A percentile compares a stretch with the other conserved stretches of the same genome.
These are phyloP conservation scores for Heliconius melpomene DNA, from an alignment of 1,140 invertebrate genomes.

Conservation along the genomic window DNA sequence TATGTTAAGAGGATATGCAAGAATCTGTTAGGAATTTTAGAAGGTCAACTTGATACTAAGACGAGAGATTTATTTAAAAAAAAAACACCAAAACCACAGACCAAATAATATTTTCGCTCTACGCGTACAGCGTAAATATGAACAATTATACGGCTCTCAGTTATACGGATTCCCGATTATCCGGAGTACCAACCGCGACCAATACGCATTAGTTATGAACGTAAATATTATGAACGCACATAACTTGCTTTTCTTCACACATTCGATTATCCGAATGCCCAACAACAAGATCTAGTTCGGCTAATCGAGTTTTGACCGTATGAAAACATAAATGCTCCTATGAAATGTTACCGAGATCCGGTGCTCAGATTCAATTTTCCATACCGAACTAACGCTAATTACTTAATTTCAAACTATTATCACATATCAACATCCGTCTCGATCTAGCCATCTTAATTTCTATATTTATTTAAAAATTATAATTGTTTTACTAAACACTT, in stretches of 20 bases:
- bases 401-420: conserved; percentile 73
- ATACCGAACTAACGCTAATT: conserved; percentile 51
- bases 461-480: conserved; percentile 25
- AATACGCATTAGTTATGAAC: no score
- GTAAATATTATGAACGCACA: no score
- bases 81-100: neutral
- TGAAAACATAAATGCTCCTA: conserved; percentile 67
- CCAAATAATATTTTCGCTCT: no score
- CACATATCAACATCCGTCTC: conserved; percentile 64
- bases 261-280: no score
- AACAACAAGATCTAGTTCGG: no score
- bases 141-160: no score
- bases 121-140: no score
- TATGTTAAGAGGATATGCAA: conserved; percentile 62
- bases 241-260: no score
- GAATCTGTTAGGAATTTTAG: neutral
- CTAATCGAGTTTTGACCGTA: neutral
- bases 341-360: conserved; percentile 59
- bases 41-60: neutral
- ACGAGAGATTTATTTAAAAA: neutral
- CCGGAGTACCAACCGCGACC: no score
- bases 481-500: conserved; percentile 32
- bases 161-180: no score
- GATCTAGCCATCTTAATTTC: conserved; percentile 31
- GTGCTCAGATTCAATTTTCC: conserved; percentile 47